Evolutionary conservation across 2,797 vertebrate genomes (phyloP), one percentile per base, ranked within the genome.

Genomic region (Sebastes glaucus): DNA sequence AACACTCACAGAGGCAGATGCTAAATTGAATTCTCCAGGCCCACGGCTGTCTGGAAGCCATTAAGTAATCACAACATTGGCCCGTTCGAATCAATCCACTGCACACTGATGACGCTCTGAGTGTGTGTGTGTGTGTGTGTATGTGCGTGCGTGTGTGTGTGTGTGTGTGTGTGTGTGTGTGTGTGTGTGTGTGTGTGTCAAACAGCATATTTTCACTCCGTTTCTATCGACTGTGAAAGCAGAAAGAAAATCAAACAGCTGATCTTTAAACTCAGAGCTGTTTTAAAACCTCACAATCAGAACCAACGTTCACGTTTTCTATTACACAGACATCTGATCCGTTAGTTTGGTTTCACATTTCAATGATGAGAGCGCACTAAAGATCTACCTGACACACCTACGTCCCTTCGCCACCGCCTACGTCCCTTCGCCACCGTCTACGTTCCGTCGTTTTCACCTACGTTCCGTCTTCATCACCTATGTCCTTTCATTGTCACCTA

Each of bases 21-120:
- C 96, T 96, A 96, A 97, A 97, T 96, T 96, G 95, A 97, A 97
- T 97, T 96, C 96, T 96, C 95, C 94, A 96, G 96, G 94, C 96
- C 33, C 93, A 94, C 93, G 87, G 94, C 96, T 96, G 96, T 96
- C 96, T 96, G 95, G 96, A 97, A 97, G 94, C 96, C 96, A 97
- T 97, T 97, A 97, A 97, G 95, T 96, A 97, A 97, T 97, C 96
- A 96, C 95, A 96, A 95, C 96, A 95, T 95, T 96, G 96, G 93
- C 93, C 96, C 94, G 95, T 94, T 96, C 61, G 13, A 97, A 97
- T 97, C 97, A 96, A 96, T 96, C 96, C 95, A 94, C 90, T 91
- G 93, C 83, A 49, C 76, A 66, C 68, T 30, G 63, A 28, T 46
- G 42, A 46, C 3, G 9, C 68, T 72, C 5, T 18, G 3, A 27